phyloP scores from a whole-genome alignment of 2,113 vertebrate genomes.

The Rattus rattus region DNA sequence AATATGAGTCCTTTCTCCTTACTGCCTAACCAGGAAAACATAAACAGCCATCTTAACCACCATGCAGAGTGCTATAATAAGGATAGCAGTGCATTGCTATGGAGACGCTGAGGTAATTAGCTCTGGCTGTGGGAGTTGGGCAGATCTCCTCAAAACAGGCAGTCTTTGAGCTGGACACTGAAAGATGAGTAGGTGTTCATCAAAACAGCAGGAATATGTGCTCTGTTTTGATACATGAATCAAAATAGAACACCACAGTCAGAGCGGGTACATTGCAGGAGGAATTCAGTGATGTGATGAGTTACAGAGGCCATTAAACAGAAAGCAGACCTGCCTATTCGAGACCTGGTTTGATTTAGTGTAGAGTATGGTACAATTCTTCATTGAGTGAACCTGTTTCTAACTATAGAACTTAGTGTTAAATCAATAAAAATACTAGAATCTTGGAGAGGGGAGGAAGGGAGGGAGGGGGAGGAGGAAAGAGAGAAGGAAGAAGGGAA shows the following conservation, averaged over 20 bases:
- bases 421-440: conserved; percentile 48
- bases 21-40: not conserved
- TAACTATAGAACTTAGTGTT: conserved; percentile 12
- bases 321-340: not conserved
- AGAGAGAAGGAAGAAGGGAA: no score
- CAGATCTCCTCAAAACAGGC: not conserved
- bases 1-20: not conserved
- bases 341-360: not conserved
- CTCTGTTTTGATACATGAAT: not conserved
- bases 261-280: not conserved
- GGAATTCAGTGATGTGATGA: conserved; percentile 28
- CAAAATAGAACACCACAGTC: not conserved
- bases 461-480: no score
- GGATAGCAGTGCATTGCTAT: conserved; percentile 54
- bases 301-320: not conserved
- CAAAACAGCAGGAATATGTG: not conserved
- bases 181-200: conserved; percentile 55
- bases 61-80: conserved; percentile 43
- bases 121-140: conserved; percentile 63
- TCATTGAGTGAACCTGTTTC: conserved; percentile 20
- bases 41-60: conserved; percentile 37
- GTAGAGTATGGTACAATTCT: not conserved
- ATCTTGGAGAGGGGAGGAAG: not conserved
- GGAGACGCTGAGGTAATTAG: conserved; percentile 60
- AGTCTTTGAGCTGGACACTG: conserved; percentile 28